Base-by-base conservation (phyloP, 2,797 vertebrate species). In the Smutsia temminckii region DNA sequence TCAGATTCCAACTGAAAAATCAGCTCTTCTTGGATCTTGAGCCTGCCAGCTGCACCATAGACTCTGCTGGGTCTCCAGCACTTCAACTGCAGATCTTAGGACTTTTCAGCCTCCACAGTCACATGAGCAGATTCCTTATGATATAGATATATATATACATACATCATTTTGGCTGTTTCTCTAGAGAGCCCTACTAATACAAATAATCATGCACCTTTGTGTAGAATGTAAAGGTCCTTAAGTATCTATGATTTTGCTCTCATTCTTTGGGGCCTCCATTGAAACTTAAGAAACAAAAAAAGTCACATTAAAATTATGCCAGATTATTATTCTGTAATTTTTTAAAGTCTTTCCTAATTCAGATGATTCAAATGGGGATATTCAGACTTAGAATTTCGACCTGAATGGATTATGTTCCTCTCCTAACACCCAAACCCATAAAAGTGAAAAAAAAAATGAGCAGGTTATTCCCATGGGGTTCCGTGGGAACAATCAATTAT, bases 301-400 rank as follows among this genome's bases (percentile, higher is more conserved):
- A 71, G 20, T 75, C 85, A 75, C 72, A 53, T 46, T 53, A 71
- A 80, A 93, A 84, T 86, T 51, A 59, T 57, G 51, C 8, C 81
- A 51, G 42, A 46, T 69, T 78, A 78, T 86, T 68, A 80, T 77
- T 92, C 61, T 80, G 32, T 53, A 61, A 93, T 27, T 79, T 89
- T 87, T 14, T 57, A 20, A 92, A 91, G 32, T 69, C 42, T 94
- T 90, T 95, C 46, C 51, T 81, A 90, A 90, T n/a, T 61, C 57
- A 21, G 23, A 53, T 25, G 34, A 78, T 57, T 84, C 77, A 85
- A 86, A 71, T 63, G 17, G 63, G 68, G 37, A 85, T 83, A 71
- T 55, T 93, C 40, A 74, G 34, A 77, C 53, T 77, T 85, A 61
- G 55, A 85, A 37, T 55, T 95, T 71, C 68, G n/a, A 86, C 20